A percentile compares a stretch with the other conserved stretches of the same genome.
Evolutionary conservation across 2,888 invertebrate genomes (phyloP).

Genomic region (Crepidodera aurea): DNA sequence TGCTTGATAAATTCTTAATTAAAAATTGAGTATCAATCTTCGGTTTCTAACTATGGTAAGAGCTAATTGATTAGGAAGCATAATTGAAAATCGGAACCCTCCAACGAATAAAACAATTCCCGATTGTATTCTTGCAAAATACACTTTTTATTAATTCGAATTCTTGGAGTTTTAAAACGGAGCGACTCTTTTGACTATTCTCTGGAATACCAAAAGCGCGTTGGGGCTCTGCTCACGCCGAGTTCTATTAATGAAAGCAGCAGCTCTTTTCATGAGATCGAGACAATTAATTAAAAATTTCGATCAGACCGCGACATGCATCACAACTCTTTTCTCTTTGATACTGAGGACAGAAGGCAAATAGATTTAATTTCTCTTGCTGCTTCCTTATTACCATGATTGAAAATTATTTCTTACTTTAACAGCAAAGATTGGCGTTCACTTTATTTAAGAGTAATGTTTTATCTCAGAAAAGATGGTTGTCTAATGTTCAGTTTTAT

Average conservation of each 20-base stretch:
- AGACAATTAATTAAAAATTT: conserved; percentile 14
- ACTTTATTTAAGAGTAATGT: no score
- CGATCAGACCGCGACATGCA: conserved; percentile 7
- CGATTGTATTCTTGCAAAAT: conserved; percentile 12
- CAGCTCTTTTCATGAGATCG: conserved; percentile 7
- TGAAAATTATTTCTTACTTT: no score
- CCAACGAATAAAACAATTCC: conserved; percentile 11
- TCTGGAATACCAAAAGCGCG: conserved; percentile 11
- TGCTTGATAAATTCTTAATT: not conserved
- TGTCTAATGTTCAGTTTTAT: no score
- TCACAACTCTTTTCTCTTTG: conserved; percentile 6
- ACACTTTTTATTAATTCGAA: conserved; percentile 19
- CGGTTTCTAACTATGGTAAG: not conserved
- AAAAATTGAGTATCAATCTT: not conserved
- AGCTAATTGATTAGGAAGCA: not conserved
- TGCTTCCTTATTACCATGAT: no score
- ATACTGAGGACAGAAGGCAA: not conserved
- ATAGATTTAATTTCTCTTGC: no score
- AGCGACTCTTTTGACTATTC: conserved; percentile 11
- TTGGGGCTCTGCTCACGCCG: not conserved
- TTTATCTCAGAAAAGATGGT: no score
- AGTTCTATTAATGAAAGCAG: conserved; percentile 5
- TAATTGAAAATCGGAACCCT: conserved; percentile 14
- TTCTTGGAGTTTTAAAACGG: conserved; percentile 16
- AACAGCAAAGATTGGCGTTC: no score